Base-by-base conservation (phyloP, 2,113 vertebrate species). In the Otus sunia region DNA sequence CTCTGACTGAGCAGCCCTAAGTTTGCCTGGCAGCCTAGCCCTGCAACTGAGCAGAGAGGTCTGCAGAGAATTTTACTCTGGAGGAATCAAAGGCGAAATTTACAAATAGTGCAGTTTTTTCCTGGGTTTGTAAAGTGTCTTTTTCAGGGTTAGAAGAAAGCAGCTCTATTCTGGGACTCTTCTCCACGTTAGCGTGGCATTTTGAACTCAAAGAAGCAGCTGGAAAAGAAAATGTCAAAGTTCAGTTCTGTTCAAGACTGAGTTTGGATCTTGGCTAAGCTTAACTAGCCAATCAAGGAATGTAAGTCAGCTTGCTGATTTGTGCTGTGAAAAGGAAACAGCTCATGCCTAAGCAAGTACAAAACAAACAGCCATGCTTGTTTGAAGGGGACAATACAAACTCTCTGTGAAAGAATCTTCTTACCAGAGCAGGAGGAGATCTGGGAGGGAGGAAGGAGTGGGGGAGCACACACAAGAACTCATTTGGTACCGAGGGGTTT, bases 141-240 rank as follows among this genome's bases (percentile, higher is more conserved):
- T 45, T 9, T 43, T 74, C 34, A 55, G 41, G 16, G 29, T 86
- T 83, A 79, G 71, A 88, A 81, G 20, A 64, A 68, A 90, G 50
- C 58, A 68, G 32, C 22, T 93, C n/a, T 79, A 8, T 76, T 92
- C 69, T 83, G 66, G 25, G n/a, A 50, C 30, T 88, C 34, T 53
- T 49, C 67, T 88, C 79, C 62, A 36, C 1, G 1, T 15, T 47
- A 9, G 1, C 0, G 0, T 83, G 77, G 69, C 75, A 86, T 90
- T 88, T 94, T 74, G 84, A 92, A 93, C 78, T 71, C 26, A 26
- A 37, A 58, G 50, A 95, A 93, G 71, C 58, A 90, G 47, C 78
- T 88, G 85, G 72, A 88, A 90, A 86, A 88, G 32, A 90, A 90
- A 96, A 94, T 94, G 37, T 74, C 82, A 63, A 78, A 83, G 79